These are phyloP conservation scores for Lithosia quadra DNA, from an alignment of 2,888 invertebrate genomes.

Conservation along the genomic window DNA sequence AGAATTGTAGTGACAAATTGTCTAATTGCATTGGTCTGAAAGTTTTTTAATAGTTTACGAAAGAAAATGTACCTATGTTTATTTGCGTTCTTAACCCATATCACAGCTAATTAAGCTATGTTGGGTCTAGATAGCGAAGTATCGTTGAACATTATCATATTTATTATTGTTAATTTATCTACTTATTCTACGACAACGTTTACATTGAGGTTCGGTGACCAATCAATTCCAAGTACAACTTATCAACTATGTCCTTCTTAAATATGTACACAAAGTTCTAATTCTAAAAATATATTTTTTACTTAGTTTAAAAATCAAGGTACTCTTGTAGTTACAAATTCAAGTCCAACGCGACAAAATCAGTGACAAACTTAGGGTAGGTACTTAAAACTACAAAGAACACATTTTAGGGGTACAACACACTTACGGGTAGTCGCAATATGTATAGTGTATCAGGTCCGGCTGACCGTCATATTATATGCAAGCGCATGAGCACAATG, in stretches of 20 bases:
- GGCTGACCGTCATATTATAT: neutral
- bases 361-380: constrained; percentile 30
- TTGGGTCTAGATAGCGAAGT: neutral
- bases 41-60: neutral
- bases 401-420: constrained; percentile 5
- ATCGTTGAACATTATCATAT: too few relatives aligned
- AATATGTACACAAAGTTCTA: neutral
- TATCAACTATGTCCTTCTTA: constrained; percentile 6
- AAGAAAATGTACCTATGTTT: neutral
- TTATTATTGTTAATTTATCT: too few relatives aligned
- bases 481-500: neutral
- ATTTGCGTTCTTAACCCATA: neutral
- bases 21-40: neutral
- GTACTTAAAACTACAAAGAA: constrained; percentile 33
- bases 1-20: neutral
- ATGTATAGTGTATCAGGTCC: neutral
- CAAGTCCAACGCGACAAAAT: constrained; percentile 17
- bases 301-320: constrained; percentile 20
- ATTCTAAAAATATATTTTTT: neutral
- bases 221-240: neutral
- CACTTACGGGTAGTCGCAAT: neutral
- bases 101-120: neutral
- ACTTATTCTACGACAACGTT: neutral
- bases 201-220: neutral
- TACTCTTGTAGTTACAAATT: constrained; percentile 21